Conservation (phyloP, 1,140 invertebrate species). For the Drosophila tropicalis region DNA sequence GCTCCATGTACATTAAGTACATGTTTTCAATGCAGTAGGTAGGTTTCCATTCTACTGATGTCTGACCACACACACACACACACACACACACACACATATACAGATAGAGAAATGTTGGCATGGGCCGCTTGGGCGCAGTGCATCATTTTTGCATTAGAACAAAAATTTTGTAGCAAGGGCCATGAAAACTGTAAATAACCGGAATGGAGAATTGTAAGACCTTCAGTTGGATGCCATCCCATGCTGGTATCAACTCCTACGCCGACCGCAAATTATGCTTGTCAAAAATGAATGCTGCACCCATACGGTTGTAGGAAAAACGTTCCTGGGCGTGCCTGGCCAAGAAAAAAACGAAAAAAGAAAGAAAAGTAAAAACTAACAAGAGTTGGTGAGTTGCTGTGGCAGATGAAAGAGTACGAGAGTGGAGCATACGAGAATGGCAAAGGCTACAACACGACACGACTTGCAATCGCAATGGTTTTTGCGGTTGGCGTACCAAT, state of each 20-base stretch:
- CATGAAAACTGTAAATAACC: slow-evolving; percentile 75
- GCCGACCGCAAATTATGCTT: slow-evolving; percentile 76
- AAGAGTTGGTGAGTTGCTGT: background rate
- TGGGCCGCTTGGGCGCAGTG: slow-evolving; percentile 65
- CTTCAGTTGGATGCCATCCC: slow-evolving; percentile 33
- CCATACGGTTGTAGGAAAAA: slow-evolving; percentile 58
- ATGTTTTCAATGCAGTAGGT: slow-evolving; percentile 59
- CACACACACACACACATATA: slow-evolving; percentile 4
- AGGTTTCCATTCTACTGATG: slow-evolving; percentile 34
- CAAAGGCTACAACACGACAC: slow-evolving; percentile 14
- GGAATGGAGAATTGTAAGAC: slow-evolving; percentile 30
- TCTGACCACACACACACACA: slow-evolving; percentile 57
- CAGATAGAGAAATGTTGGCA: slow-evolving; percentile 20
- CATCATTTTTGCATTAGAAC: slow-evolving; percentile 80
- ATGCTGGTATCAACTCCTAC: slow-evolving; percentile 34
- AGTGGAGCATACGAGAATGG: slow-evolving; percentile 37
- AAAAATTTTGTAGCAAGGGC: slow-evolving; percentile 56
- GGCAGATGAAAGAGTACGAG: too few species aligned
- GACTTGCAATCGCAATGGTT: slow-evolving; percentile 53
- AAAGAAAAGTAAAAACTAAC: slow-evolving; percentile 18
- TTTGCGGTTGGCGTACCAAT: slow-evolving; percentile 72
- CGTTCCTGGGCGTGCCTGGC: slow-evolving; percentile 34
- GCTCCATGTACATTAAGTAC: slow-evolving; percentile 56
- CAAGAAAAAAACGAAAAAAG: background rate
- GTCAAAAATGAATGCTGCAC: slow-evolving; percentile 81